Conservation (phyloP, 2,797 vertebrate genomes). For the Pachyuromys duprasi region DNA sequence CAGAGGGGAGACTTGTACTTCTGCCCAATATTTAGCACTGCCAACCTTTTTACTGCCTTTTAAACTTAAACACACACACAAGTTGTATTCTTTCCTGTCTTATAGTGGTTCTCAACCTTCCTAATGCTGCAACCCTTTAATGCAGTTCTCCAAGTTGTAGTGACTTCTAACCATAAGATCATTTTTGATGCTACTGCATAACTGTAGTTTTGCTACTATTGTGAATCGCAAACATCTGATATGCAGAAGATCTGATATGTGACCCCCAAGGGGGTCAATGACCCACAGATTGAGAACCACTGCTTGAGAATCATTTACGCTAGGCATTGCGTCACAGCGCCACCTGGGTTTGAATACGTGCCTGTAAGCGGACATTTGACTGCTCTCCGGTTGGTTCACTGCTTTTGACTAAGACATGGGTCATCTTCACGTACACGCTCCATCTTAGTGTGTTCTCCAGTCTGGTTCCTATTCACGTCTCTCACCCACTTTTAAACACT, state of each 20-base stretch:
- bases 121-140: background rate
- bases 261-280: background rate
- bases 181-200: background rate
- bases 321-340: background rate
- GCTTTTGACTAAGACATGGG: background rate
- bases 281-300: background rate
- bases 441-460: background rate
- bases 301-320: background rate
- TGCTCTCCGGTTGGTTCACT: background rate
- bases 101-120: background rate
- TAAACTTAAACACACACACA: background rate
- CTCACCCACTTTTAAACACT: background rate
- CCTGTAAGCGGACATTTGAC: background rate
- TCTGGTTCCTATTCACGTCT: background rate
- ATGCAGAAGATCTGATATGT: background rate
- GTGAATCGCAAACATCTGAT: background rate
- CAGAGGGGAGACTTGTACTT: too few relatives aligned
- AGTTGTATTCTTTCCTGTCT: background rate
- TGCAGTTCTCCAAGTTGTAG: background rate
- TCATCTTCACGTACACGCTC: background rate
- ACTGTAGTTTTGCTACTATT: background rate
- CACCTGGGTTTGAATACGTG: background rate
- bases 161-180: background rate
- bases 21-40: background rate
- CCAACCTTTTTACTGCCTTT: background rate